Conservation (phyloP, 1,140 invertebrate genomes). For the Caerostris darwini region DNA sequence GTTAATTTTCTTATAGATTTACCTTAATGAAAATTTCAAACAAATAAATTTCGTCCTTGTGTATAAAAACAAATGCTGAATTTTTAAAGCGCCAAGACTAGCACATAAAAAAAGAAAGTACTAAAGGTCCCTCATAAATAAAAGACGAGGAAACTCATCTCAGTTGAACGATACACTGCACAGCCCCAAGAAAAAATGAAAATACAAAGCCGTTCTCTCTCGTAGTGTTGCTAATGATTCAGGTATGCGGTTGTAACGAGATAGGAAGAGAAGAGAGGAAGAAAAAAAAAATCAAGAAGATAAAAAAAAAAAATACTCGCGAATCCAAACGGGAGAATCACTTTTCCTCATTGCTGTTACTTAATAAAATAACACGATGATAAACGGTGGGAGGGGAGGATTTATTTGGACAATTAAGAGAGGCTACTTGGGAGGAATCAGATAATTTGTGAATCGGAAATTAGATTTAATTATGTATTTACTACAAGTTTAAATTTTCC, state of each 20-base stretch:
- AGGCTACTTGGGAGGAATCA: background rate
- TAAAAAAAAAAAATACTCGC: background rate
- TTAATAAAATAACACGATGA: conserved; percentile 65
- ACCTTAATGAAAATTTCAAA: background rate
- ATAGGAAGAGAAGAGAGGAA: conserved; percentile 7
- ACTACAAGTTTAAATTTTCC: background rate
- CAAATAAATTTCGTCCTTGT: background rate
- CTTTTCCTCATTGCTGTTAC: background rate
- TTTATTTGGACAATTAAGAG: conserved; percentile 56
- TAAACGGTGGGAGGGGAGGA: conserved; percentile 25
- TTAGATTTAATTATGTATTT: conserved; percentile 45
- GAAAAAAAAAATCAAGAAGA: conserved; percentile 18
- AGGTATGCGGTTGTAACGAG: conserved; percentile 30
- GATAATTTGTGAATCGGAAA: conserved; percentile 50
- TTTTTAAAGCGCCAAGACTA: background rate
- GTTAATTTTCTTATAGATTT: background rate
- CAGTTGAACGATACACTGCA: background rate
- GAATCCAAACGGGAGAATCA: background rate
- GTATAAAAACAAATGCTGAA: background rate
- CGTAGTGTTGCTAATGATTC: conserved; percentile 60
- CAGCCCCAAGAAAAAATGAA: conserved; percentile 35
- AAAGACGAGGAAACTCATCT: background rate
- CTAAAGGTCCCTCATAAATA: conserved; percentile 35
- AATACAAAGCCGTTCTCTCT: conserved; percentile 19
- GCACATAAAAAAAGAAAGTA: conserved; percentile 15